These are phyloP conservation scores for Nematopogon swammerdamellus DNA, from an alignment of 2,888 invertebrate genomes.

Conservation along the genomic window DNA sequence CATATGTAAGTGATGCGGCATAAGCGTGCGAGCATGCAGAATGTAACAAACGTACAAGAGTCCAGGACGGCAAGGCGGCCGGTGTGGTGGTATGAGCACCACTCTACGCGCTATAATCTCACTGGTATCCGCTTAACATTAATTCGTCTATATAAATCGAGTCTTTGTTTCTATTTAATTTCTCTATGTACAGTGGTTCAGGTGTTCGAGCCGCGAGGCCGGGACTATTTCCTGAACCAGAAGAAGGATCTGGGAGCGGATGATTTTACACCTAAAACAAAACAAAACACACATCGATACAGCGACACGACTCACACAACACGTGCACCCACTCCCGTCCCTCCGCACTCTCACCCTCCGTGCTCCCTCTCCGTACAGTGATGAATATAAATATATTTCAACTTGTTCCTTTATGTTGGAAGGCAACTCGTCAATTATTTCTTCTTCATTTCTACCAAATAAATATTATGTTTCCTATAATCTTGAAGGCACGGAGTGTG, in stretches of 20 bases:
- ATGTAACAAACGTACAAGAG: conserved; percentile 43
- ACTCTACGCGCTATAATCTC: conserved; percentile 51
- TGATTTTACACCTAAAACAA: conserved; percentile 54
- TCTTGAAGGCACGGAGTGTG: too few relatives aligned
- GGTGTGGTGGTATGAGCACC: conserved; percentile 53
- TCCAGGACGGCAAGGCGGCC: conserved; percentile 38
- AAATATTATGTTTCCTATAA: too few relatives aligned
- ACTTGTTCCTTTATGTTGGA: too few relatives aligned
- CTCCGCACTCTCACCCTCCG: too few relatives aligned
- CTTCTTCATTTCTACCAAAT: too few relatives aligned
- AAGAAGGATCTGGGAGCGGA: conserved; percentile 55
- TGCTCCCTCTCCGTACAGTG: too few relatives aligned
- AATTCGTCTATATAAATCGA: conserved; percentile 47
- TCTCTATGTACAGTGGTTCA: conserved; percentile 38
- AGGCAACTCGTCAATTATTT: too few relatives aligned
- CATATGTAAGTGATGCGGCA: too few relatives aligned
- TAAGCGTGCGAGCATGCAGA: conserved; percentile 30
- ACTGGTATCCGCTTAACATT: conserved; percentile 42
- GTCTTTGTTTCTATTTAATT: conserved; percentile 49
- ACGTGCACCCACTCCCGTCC: conserved; percentile 22
- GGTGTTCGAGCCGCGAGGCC: conserved; percentile 42
- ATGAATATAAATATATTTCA: too few relatives aligned
- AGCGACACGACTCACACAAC: conserved; percentile 23
- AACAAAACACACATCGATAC: conserved; percentile 41
- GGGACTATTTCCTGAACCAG: conserved; percentile 55